Base-by-base conservation (phyloP, 2,888 invertebrate genomes). In the Pelosia muscerda region DNA sequence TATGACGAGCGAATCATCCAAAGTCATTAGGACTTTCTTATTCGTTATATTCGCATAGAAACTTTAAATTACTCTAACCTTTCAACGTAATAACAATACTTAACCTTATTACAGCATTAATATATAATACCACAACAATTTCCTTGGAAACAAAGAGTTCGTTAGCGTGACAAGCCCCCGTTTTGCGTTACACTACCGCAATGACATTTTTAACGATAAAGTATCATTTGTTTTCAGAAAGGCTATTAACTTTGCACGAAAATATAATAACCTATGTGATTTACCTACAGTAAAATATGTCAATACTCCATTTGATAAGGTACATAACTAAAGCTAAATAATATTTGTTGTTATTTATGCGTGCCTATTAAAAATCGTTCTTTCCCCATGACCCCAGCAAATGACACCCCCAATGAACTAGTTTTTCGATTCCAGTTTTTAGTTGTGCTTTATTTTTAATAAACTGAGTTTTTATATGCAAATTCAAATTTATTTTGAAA, bases 81-180 rank as follows among this genome's bases (percentile, higher is more conserved):
- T 31, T 23, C 13, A 63, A 53, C 15, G 9, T 22, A 4, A 15
- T 10, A 54, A 53, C 53, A 22, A 54, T 26, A 15, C n/a, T 38
- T 23, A 54, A 54, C 22, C 22, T 31, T 58, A 58, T 31, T 23
- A 15, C 23, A 23, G 15, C 34, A 56, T 1, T 57, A 55, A 60
- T 57, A 59, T 57, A 34, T 63, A 49, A 9, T 49, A 55, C 15
- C 23, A 57, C n/a, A 56, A 55, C 25, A 58, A 73, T 79, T 69
- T 67, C 74, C 65, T 71, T 59, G 69, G 69, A 70, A 53, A 75
- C 67, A 79, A 79, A 79, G 66, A 77, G 64, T 63, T 81, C 58
- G 58, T 55, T 76, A 49, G 77, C 84, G 84, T 83, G 83, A 73
- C 81, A 76, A 15, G 49, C 63, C 60, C 23, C 68, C 72, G 69